phyloP scores from a whole-genome alignment of 2,888 invertebrate genomes.

The Hanleya hanleyi region DNA sequence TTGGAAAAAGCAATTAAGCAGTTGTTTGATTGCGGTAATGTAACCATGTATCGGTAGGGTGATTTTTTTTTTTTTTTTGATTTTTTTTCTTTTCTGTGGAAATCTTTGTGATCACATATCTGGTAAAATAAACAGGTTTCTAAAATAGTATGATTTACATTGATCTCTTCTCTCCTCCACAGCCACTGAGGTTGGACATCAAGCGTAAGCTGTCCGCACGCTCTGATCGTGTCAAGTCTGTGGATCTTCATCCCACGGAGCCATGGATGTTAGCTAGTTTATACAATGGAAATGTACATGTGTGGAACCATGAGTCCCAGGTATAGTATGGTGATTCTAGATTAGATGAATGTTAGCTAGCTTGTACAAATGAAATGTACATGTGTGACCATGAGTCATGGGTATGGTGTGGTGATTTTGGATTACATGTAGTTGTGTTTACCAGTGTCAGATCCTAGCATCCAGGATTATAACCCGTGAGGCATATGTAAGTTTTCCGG shows the following conservation, averaged over 20 bases:
- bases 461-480: no score
- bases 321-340: slow-evolving; percentile 52
- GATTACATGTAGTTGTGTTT: no score
- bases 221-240: slow-evolving; percentile 98
- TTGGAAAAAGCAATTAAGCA: no score
- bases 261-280: slow-evolving; percentile 99
- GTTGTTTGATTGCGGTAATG: no score
- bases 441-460: no score
- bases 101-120: no score
- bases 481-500: no score
- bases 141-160: no score
- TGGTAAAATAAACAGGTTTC: no score
- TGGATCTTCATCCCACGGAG: slow-evolving; percentile 97
- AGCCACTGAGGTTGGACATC: slow-evolving; percentile 97
- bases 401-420: slow-evolving; percentile 59
- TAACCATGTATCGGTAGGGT: no score
- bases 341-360: slow-evolving; percentile 99
- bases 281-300: slow-evolving; percentile 99
- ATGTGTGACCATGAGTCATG: slow-evolving; percentile 99
- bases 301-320: slow-evolving; percentile 99
- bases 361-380: slow-evolving; percentile 98
- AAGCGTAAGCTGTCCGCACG: slow-evolving; percentile 97
- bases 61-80: no score
- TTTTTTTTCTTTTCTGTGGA: no score
- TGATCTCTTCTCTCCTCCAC: slow-evolving; percentile 23